These are phyloP conservation scores for Actenoides lindsayi DNA, from an alignment of 2,113 vertebrate genomes.

Conservation along the genomic window DNA sequence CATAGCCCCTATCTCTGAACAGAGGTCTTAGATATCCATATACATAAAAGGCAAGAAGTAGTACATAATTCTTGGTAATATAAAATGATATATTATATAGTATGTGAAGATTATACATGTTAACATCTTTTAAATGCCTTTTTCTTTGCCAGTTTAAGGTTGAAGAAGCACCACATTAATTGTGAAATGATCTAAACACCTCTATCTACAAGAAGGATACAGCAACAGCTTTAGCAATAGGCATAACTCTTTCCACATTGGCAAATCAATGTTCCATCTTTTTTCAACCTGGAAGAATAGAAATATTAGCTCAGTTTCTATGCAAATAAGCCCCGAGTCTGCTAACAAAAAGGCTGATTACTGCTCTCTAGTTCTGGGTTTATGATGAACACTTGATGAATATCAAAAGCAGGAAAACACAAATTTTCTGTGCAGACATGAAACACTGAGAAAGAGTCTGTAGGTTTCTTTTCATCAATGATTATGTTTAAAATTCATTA, in stretches of 20 bases:
- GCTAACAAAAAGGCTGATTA: not conserved
- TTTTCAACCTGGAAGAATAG: not conserved
- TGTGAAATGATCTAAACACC: not conserved
- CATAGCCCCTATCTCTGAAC: not conserved
- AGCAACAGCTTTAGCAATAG: not conserved
- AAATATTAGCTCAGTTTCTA: not conserved
- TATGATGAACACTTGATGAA: not conserved
- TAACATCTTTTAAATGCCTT: not conserved
- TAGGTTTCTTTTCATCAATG: not conserved
- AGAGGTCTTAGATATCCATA: not conserved
- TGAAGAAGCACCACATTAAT: not conserved
- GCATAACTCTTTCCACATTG: not conserved
- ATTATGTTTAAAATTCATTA: not conserved
- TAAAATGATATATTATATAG: not conserved
- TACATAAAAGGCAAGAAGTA: not conserved
- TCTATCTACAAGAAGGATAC: not conserved
- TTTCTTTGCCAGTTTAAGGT: not conserved
- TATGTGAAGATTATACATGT: not conserved
- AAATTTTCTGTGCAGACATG: not conserved
- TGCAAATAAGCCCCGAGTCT: not conserved
- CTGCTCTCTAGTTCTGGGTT: not conserved
- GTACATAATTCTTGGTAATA: not conserved
- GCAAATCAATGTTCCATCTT: not conserved
- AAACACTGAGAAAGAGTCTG: not conserved
- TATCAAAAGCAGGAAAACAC: not conserved